A percentile compares a stretch with the other conserved stretches of the same genome.
phyloP scores from a whole-genome alignment of 2,113 vertebrate genomes.

The Tragelaphus imberbis region DNA sequence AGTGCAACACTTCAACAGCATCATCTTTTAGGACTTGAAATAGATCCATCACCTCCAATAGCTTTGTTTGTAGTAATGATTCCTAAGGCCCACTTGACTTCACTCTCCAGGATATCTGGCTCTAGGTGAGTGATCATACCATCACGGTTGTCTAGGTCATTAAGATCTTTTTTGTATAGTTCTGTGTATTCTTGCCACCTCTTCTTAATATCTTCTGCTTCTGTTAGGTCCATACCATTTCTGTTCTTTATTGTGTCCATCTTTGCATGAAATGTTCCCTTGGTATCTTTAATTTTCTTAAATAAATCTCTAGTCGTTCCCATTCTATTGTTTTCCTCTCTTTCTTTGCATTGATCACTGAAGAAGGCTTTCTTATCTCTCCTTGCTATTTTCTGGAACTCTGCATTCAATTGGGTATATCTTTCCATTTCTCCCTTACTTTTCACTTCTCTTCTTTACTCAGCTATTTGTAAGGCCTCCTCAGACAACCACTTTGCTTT shows the following conservation, averaged over 20 bases:
- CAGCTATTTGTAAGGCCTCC: background rate
- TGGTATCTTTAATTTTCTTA: background rate
- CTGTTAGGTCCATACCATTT: background rate
- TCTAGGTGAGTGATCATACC: background rate
- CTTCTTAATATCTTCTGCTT: background rate
- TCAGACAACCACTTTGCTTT: background rate
- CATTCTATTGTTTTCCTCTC: background rate
- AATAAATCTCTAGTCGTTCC: background rate
- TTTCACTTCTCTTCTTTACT: background rate
- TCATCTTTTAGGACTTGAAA: background rate
- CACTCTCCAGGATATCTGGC: background rate
- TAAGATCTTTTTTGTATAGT: background rate
- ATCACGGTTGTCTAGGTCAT: background rate
- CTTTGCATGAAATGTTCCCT: background rate
- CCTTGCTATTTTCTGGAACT: background rate
- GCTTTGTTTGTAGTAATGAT: background rate
- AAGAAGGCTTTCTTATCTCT: background rate
- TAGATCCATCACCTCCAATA: background rate
- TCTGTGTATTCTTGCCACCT: background rate
- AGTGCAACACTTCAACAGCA: background rate
- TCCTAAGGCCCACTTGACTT: background rate
- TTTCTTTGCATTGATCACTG: background rate
- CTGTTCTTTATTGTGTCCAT: background rate
- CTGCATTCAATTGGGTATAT: background rate
- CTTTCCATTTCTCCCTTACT: background rate